These are phyloP conservation scores for Sinocyclocheilus anshuiensis DNA, from an alignment of 2,113 vertebrate genomes.

Conservation along the genomic window DNA sequence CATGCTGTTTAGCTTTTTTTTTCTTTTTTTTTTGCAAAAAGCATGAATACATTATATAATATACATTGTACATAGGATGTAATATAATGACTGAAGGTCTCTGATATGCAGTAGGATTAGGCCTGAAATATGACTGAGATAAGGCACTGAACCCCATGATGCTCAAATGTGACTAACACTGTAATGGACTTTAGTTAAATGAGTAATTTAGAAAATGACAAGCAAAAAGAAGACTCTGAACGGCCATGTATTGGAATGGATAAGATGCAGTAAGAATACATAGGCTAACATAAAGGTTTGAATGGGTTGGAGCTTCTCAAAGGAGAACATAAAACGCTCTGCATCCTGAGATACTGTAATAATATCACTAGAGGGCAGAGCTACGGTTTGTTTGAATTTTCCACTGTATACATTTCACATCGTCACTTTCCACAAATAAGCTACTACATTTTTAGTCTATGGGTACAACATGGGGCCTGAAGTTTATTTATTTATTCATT, in stretches of 20 bases:
- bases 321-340: not conserved
- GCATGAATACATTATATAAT: not conserved
- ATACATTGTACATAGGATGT: not conserved
- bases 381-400: not conserved
- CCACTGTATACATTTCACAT: not conserved
- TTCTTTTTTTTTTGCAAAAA: too few relatives aligned
- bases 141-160: not conserved
- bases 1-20: too few relatives aligned
- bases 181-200: not conserved
- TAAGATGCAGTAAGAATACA: not conserved
- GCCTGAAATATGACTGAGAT: not conserved
- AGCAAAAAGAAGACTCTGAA: not conserved
- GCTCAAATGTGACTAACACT: not conserved
- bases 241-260: not conserved
- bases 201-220: not conserved
- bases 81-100: not conserved
- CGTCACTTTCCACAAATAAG: not conserved
- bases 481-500: not conserved
- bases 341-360: not conserved
- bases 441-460: too few relatives aligned
- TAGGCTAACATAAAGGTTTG: not conserved
- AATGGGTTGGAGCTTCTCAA: not conserved
- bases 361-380: constrained; percentile 36
- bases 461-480: not conserved
- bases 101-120: not conserved